phyloP scores from a whole-genome alignment of 2,888 invertebrate species.

The Polydrusus tereticollis region DNA sequence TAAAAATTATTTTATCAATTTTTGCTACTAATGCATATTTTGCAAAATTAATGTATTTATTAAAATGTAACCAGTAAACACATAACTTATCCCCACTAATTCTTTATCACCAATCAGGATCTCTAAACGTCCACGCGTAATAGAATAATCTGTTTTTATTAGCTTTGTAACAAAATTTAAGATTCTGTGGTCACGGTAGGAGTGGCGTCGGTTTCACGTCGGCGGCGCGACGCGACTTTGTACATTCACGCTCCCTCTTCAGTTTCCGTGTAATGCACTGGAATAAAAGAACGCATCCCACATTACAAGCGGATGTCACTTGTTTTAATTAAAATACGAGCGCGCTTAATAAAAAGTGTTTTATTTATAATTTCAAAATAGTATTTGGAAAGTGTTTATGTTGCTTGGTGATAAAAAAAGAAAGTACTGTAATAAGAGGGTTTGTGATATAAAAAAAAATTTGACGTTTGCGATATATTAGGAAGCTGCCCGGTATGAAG shows the following conservation, averaged over 20 bases:
- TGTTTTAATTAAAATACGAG: conserved; percentile 22
- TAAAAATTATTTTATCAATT: too few relatives aligned
- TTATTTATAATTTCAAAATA: not conserved
- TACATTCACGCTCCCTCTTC: conserved; percentile 16
- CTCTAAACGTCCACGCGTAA: not conserved
- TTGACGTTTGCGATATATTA: not conserved
- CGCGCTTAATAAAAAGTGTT: conserved; percentile 14
- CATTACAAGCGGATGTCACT: conserved; percentile 20
- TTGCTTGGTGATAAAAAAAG: not conserved
- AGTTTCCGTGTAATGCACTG: conserved; percentile 16
- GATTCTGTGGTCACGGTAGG: conserved; percentile 28
- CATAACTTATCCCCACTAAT: not conserved
- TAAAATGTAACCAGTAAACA: not conserved
- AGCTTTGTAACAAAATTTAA: conserved; percentile 21
- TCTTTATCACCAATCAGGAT: conserved; percentile 10
- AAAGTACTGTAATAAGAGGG: too few relatives aligned
- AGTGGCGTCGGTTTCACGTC: conserved; percentile 33
- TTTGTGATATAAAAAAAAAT: not conserved
- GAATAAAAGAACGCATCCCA: conserved; percentile 27
- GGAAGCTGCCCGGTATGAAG: not conserved
- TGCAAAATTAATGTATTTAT: not conserved
- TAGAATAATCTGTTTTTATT: conserved; percentile 25
- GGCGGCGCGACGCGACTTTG: conserved; percentile 14
- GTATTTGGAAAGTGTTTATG: not conserved
- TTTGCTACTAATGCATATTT: too few relatives aligned